Percentiles rank a stretch among this genome's conserved stretches.
phyloP scores from a whole-genome alignment of 2,888 invertebrate species.

The Taphrorychus bicolor region DNA sequence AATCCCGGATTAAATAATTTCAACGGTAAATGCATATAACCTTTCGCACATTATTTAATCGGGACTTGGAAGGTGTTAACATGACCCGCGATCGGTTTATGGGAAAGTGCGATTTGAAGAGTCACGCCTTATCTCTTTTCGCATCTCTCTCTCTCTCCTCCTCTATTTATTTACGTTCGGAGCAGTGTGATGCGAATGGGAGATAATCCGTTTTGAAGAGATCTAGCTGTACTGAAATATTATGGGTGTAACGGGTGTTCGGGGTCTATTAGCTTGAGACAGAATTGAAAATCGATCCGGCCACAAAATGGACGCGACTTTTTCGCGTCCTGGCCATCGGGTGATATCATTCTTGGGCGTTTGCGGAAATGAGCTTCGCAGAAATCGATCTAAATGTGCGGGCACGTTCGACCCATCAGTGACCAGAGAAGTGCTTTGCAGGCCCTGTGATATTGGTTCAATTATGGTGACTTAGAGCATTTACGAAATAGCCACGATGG shows the following conservation, averaged over 20 bases:
- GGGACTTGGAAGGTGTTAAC: conserved; percentile 27
- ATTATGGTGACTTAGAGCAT: too few relatives aligned
- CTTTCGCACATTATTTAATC: conserved; percentile 37
- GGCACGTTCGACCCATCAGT: conserved; percentile 15
- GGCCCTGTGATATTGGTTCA: too few relatives aligned
- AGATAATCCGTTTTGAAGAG: not conserved
- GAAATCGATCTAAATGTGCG: conserved; percentile 11
- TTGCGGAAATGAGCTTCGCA: conserved; percentile 15
- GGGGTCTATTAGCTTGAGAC: not conserved
- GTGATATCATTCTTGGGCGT: conserved; percentile 27
- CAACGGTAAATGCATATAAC: conserved; percentile 33
- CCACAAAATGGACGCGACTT: not conserved
- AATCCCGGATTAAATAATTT: conserved; percentile 31
- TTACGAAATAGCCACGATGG: too few relatives aligned
- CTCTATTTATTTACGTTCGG: conserved; percentile 3
- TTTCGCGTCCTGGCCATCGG: conserved; percentile 4
- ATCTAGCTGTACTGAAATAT: not conserved
- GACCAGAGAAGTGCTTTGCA: conserved; percentile 15
- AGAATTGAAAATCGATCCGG: not conserved
- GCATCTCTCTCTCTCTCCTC: not conserved
- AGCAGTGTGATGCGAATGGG: not conserved
- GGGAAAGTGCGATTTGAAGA: conserved; percentile 8
- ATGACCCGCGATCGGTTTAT: conserved; percentile 13
- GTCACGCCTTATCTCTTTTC: conserved; percentile 1
- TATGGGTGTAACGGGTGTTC: not conserved